Conservation (phyloP, 2,888 invertebrate genomes). For the Epicampocera succincta region DNA sequence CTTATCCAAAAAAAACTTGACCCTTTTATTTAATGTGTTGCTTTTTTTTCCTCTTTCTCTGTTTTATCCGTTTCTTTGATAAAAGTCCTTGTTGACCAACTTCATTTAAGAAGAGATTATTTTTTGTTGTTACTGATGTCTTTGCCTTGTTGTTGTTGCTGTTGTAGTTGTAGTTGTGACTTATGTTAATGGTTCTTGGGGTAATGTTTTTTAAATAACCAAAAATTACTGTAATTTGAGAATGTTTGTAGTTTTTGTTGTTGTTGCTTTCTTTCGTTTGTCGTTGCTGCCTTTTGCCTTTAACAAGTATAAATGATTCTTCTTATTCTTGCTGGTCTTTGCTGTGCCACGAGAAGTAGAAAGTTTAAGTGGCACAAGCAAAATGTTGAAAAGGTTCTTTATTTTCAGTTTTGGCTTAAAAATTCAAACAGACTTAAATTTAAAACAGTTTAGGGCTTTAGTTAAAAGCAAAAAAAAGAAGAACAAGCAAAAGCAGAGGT, state of each 20-base stretch:
- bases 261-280: background rate
- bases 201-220: slow-evolving; percentile 67
- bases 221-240: slow-evolving; percentile 66
- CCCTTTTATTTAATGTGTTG: slow-evolving; percentile 44
- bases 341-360: background rate
- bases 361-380: slow-evolving; percentile 35
- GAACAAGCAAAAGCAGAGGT: no score
- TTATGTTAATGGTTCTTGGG: slow-evolving; percentile 64
- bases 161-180: slow-evolving; percentile 54
- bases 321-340: slow-evolving; percentile 9
- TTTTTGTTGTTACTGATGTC: slow-evolving; percentile 24
- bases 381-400: slow-evolving; percentile 1
- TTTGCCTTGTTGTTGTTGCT: slow-evolving; percentile 12
- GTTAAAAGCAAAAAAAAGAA: background rate
- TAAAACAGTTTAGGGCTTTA: slow-evolving; percentile 11
- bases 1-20: slow-evolving; percentile 49
- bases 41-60: slow-evolving; percentile 21
- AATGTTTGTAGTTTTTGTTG: slow-evolving; percentile 30
- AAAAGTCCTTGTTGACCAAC: slow-evolving; percentile 60
- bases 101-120: slow-evolving; percentile 57
- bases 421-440: slow-evolving; percentile 40
- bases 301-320: slow-evolving; percentile 41
- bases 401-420: background rate
- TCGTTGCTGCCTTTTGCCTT: slow-evolving; percentile 3
- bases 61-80: slow-evolving; percentile 31